Evolutionary conservation across 2,113 vertebrate species (phyloP), one percentile per base, ranked within the genome.

Genomic region (Silurus glanis): DNA sequence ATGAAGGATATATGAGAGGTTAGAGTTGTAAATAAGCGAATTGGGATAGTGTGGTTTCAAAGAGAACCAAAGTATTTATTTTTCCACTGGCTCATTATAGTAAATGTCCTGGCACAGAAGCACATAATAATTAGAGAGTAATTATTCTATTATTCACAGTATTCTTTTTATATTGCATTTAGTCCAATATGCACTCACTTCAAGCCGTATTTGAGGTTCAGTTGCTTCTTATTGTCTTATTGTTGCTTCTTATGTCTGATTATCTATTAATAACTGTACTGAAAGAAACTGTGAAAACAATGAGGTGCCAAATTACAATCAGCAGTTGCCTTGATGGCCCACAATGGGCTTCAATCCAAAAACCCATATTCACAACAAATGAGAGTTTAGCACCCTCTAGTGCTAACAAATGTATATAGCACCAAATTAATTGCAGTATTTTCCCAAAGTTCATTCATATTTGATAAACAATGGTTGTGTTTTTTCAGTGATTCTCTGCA

Each of bases 301-400:
- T 4, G 45, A 74, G 4, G 4, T 9, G 4, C 8, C 5, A 78
- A 55, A 76, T 55, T 53, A 25, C 49, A 56, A 56, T 8, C 23
- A 78, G 12, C 51, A 17, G 21, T 37, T 58, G 55, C 28, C 55
- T 28, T 55, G 28, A 4, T 71, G 69, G 69, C 23, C 47, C 47
- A 23, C 72, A 10, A 45, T 17, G 4, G 19, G 17, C 45, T 71
- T 45, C 14, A 45, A 23, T 9, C 47, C 72, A 75, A 51, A 75
- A 75, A 6, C 17, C 21, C 10, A 25, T 17, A 5, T 59, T 79
- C n/a, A 80, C 17, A 37, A 61, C 59, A 21, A 45, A 17, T 59
- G 16, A 80, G 37, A 61, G 16, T 23, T 80, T 59, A 23, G 25
- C 78, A 47, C 78, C 78, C 56, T 80, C 78, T 80, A 61, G 78